These are phyloP conservation scores for Cetonia aurata DNA, from an alignment of 2,888 invertebrate genomes.

Conservation along the genomic window DNA sequence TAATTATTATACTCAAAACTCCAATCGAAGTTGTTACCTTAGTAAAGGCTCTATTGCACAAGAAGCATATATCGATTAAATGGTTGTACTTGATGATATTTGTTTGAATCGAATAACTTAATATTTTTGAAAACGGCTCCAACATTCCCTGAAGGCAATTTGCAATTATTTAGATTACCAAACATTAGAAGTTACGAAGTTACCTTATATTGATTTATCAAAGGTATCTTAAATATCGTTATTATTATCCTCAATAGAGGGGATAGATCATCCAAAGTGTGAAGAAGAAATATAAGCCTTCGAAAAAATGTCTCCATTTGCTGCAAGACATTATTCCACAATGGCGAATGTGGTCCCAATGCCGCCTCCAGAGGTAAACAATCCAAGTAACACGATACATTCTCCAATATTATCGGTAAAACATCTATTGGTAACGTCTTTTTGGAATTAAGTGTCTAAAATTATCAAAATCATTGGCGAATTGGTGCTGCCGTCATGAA, in stretches of 20 bases:
- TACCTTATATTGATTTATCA: constrained; percentile 85
- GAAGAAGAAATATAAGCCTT: constrained; percentile 77
- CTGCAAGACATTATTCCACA: constrained; percentile 85
- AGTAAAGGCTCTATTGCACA: constrained; percentile 90
- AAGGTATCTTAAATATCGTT: constrained; percentile 86
- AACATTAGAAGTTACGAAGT: constrained; percentile 63
- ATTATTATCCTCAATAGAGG: constrained; percentile 83
- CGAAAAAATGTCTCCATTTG: constrained; percentile 91
- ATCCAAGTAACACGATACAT: constrained; percentile 94
- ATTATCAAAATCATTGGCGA: constrained; percentile 47
- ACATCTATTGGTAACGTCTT: constrained; percentile 80
- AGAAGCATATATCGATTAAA: constrained; percentile 88
- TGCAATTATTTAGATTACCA: neutral
- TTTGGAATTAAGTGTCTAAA: constrained; percentile 79
- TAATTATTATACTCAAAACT: neutral
- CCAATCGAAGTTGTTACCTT: constrained; percentile 68
- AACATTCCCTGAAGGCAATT: constrained; percentile 76
- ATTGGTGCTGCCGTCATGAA: no score
- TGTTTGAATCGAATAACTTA: constrained; percentile 93
- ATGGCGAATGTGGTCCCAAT: constrained; percentile 75
- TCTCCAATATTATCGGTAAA: constrained; percentile 85
- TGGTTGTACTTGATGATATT: constrained; percentile 83
- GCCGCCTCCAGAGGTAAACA: constrained; percentile 88
- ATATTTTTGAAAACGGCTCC: constrained; percentile 95
- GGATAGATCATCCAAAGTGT: constrained; percentile 77